Percentiles rank a stretch among this genome's conserved stretches.
Evolutionary conservation across 2,888 invertebrate species (phyloP).

Genomic region (Campoletis raptor): DNA sequence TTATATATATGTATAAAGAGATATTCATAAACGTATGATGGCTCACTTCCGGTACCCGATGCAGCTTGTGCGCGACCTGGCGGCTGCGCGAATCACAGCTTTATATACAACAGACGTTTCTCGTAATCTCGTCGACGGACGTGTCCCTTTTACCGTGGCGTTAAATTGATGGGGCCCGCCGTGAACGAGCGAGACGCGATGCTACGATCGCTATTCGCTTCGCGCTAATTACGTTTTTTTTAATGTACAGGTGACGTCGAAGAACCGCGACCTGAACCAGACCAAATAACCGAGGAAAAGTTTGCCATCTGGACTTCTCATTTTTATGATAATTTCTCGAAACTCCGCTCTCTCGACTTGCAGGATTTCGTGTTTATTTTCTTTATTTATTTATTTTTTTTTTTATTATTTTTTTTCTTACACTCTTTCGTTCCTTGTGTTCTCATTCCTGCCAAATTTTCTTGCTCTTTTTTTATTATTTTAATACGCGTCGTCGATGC

Average conservation of each 20-base stretch:
- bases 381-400: background rate
- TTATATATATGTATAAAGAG: conserved; percentile 15
- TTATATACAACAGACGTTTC: conserved; percentile 16
- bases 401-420: background rate
- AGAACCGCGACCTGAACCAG: conserved; percentile 9
- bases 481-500: conserved; percentile 45
- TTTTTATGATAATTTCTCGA: conserved; percentile 62
- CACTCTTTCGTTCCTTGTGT: background rate
- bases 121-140: conserved; percentile 20
- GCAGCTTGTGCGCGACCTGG: conserved; percentile 71
- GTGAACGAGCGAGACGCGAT: conserved; percentile 32
- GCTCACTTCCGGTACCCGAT: conserved; percentile 76
- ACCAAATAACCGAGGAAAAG: conserved; percentile 55
- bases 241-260: conserved; percentile 53
- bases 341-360: conserved; percentile 38
- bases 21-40: conserved; percentile 63
- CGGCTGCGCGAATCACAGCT: conserved; percentile 64
- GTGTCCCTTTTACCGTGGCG: conserved; percentile 21
- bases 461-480: background rate
- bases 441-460: background rate
- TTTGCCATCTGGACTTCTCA: conserved; percentile 64
- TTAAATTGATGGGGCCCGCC: conserved; percentile 55
- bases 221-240: conserved; percentile 64
- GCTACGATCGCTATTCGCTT: conserved; percentile 38
- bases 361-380: conserved; percentile 12